These are phyloP conservation scores for Myanophis thanlyinensis DNA, from an alignment of 2,113 vertebrate species.

Conservation along the genomic window DNA sequence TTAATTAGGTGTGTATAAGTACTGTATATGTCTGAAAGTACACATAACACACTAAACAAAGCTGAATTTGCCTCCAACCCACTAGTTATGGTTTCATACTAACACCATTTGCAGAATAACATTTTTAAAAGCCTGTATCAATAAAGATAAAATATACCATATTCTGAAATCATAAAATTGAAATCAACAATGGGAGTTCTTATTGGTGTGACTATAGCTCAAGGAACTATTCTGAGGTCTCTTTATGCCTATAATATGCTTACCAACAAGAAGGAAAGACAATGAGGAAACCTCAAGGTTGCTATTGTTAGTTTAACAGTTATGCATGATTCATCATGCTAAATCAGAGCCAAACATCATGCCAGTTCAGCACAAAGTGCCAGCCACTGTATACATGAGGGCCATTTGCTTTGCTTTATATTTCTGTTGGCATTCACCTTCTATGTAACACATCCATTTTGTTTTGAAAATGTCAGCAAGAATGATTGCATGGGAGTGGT, in stretches of 20 bases:
- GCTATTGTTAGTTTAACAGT: not conserved
- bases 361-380: not conserved
- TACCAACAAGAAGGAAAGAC: not conserved
- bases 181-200: not conserved
- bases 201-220: not conserved
- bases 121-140: not conserved
- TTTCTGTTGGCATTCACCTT: not conserved
- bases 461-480: not conserved
- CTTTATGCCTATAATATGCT: not conserved
- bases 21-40: not conserved
- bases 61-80: slow-evolving; percentile 23
- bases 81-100: slow-evolving; percentile 37
- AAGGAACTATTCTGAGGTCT: not conserved
- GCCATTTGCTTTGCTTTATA: not conserved
- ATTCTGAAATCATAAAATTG: too few species aligned
- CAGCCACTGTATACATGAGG: not conserved
- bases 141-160: not conserved
- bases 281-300: not conserved
- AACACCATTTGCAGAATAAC: slow-evolving; percentile 12
- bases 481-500: not conserved
- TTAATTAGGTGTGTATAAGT: slow-evolving; percentile 26
- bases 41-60: not conserved
- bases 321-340: not conserved
- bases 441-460: not conserved
- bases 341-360: not conserved